phyloP scores from a whole-genome alignment of 2,113 vertebrate genomes.

The Pachypanchax playfairii region DNA sequence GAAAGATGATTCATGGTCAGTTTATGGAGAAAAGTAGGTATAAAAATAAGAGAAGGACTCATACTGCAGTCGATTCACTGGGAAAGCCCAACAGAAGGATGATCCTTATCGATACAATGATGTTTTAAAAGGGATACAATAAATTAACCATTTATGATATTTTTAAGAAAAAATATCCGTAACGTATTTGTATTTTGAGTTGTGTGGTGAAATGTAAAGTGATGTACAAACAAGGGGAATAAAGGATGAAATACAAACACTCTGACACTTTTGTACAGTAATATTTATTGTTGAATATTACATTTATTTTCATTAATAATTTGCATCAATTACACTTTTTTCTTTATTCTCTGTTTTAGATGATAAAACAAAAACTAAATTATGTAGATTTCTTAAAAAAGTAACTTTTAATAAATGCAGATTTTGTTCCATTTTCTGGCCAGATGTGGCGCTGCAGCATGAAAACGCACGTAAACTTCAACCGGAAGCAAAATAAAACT shows the following conservation, averaged over 20 bases:
- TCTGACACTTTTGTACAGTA: too few relatives aligned
- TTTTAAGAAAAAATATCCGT: background rate
- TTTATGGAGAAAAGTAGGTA: background rate
- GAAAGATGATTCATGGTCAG: background rate
- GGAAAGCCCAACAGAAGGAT: conserved; percentile 55
- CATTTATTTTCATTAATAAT: too few relatives aligned
- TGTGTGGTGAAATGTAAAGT: background rate
- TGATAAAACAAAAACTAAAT: too few relatives aligned
- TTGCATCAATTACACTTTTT: too few relatives aligned
- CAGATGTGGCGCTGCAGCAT: conserved; percentile 11
- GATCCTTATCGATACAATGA: too few relatives aligned
- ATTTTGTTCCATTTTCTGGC: background rate
- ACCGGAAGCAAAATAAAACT: conserved; percentile 44
- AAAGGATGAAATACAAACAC: conserved; percentile 5
- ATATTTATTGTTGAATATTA: too few relatives aligned
- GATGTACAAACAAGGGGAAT: background rate
- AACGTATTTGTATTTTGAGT: conserved; percentile 50
- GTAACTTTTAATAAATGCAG: too few relatives aligned
- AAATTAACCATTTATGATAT: background rate
- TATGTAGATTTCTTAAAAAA: too few relatives aligned
- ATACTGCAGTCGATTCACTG: conserved; percentile 11
- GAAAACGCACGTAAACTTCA: background rate
- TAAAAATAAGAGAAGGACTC: background rate
- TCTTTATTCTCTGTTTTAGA: too few relatives aligned
- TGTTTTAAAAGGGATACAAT: background rate